A percentile compares a stretch with the other conserved stretches of the same genome.
Evolutionary conservation across 2,113 vertebrate species (phyloP).

Genomic region (Centropus unirufus): DNA sequence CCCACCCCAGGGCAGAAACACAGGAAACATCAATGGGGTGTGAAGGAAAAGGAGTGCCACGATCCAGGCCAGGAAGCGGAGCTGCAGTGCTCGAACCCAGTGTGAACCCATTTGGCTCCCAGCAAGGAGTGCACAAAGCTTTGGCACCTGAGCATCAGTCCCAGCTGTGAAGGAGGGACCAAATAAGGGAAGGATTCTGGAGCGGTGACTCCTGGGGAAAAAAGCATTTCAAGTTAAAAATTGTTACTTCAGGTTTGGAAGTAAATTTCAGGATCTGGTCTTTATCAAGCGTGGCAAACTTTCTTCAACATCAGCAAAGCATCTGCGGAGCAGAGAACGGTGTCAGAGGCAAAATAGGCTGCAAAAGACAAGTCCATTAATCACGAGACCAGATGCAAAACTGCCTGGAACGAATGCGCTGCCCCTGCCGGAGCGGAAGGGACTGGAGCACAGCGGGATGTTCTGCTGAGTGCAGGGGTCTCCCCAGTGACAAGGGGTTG

Average conservation of each 20-base stretch:
- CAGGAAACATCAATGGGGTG: background rate
- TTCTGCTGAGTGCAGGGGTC: constrained; percentile 14
- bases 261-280: constrained; percentile 83
- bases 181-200: constrained; percentile 86
- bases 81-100: background rate
- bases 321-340: constrained; percentile 66
- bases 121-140: background rate
- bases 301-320: constrained; percentile 73
- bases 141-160: constrained; percentile 67
- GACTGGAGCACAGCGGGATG: constrained; percentile 17
- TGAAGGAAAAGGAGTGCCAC: background rate
- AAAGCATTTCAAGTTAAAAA: constrained; percentile 84
- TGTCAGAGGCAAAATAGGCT: constrained; percentile 66
- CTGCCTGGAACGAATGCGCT: constrained; percentile 45
- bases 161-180: constrained; percentile 77
- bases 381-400: constrained; percentile 65
- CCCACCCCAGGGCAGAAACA: background rate
- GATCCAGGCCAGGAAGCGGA: background rate
- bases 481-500: constrained; percentile 51
- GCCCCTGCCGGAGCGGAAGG: constrained; percentile 37
- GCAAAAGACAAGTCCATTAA: constrained; percentile 71
- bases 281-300: constrained; percentile 80
- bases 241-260: constrained; percentile 84
- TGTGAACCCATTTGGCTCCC: background rate
- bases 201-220: constrained; percentile 72